Conservation (phyloP, 2,113 vertebrate species). For the Archilochus colubris region DNA sequence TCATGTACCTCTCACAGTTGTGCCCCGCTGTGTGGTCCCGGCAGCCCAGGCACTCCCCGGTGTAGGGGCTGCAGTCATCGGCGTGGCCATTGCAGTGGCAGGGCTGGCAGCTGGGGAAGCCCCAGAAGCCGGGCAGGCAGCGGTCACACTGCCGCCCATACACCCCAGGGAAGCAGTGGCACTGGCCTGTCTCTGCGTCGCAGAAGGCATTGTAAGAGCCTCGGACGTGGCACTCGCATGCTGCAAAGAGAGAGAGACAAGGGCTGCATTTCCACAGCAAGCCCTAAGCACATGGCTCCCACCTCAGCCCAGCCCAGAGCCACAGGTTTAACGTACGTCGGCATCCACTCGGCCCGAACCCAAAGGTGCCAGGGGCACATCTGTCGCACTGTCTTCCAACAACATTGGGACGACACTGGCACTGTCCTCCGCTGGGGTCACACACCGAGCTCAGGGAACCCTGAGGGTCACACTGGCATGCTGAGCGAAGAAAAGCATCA, state of each 20-base stretch:
- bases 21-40: constrained; percentile 85
- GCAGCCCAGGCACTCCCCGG: constrained; percentile 86
- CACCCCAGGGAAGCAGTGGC: constrained; percentile 84
- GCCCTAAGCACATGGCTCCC: background rate
- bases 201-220: constrained; percentile 88
- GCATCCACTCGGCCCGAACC: constrained; percentile 93
- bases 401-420: constrained; percentile 90
- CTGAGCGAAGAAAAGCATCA: constrained; percentile 64
- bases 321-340: constrained; percentile 78
- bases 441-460: constrained; percentile 94
- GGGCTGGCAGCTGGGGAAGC: constrained; percentile 89
- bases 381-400: constrained; percentile 88
- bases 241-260: constrained; percentile 67
- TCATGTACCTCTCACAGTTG: constrained; percentile 86
- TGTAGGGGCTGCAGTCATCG: constrained; percentile 82
- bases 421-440: constrained; percentile 90
- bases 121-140: constrained; percentile 92
- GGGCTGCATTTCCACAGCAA: rapidly evolving
- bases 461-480: constrained; percentile 93
- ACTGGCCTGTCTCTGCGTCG: constrained; percentile 86
- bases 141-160: constrained; percentile 87
- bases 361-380: constrained; percentile 89
- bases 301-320: background rate
- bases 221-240: constrained; percentile 85
- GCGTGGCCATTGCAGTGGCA: constrained; percentile 92